Conservation (phyloP, 2,113 vertebrate species). For the Oryctolagus cuniculus region mOryCun1.1 NC_091442.1:22690501-22691000, state of each 20-base stretch:
- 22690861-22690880: neutral
- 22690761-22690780: neutral
- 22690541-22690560: conserved; percentile 1
- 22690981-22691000: neutral
- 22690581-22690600: neutral
- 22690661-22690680: neutral
- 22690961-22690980: neutral
- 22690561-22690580: neutral
- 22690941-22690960: neutral
- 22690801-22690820: neutral
- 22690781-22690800: neutral
- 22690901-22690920: neutral
- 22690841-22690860: neutral
- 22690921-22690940: neutral
- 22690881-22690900: neutral
- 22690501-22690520: neutral
- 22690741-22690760: neutral
- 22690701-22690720: neutral
- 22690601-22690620: neutral
- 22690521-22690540: neutral
- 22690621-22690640: neutral
- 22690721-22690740: neutral
- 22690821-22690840: neutral
- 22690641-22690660: neutral
- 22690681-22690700: neutral